These are phyloP conservation scores for Amblyjoppa proteus DNA, from an alignment of 2,888 invertebrate genomes.

Conservation along the genomic window DNA sequence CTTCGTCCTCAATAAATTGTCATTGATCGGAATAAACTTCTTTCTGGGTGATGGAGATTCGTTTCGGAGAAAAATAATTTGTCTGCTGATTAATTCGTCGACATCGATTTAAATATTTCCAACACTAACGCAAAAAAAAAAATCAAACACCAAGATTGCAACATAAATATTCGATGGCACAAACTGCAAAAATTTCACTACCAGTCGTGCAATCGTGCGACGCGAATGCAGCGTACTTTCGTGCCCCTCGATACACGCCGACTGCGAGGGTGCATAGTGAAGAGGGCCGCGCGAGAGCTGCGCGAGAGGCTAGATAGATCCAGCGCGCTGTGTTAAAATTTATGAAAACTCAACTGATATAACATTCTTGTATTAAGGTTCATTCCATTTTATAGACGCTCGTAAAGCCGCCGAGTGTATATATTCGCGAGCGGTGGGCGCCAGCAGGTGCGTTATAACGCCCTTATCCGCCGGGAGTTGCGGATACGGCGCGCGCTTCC, in stretches of 20 bases:
- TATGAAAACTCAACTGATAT: conserved; percentile 79
- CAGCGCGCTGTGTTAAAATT: conserved; percentile 73
- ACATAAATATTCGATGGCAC: conserved; percentile 15
- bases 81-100: no score
- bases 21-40: no score
- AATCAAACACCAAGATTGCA: not conserved
- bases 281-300: conserved; percentile 27
- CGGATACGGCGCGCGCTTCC: conserved; percentile 33
- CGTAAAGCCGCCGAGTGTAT: conserved; percentile 76
- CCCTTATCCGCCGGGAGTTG: conserved; percentile 55
- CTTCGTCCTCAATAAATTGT: no score
- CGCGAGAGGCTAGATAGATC: conserved; percentile 10
- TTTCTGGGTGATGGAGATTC: no score
- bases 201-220: not conserved
- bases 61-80: no score
- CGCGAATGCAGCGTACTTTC: not conserved
- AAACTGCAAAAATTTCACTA: not conserved
- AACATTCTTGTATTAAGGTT: conserved; percentile 81
- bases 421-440: conserved; percentile 65
- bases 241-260: conserved; percentile 17
- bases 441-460: conserved; percentile 79
- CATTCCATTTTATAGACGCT: conserved; percentile 79
- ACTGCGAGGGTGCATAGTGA: conserved; percentile 9
- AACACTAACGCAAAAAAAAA: no score
- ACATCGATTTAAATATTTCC: no score